Percentiles rank a stretch among this genome's conserved stretches.
These are phyloP conservation scores for Cotesia vestalis DNA, from an alignment of 1,140 invertebrate genomes.

Conservation along the genomic window DNA sequence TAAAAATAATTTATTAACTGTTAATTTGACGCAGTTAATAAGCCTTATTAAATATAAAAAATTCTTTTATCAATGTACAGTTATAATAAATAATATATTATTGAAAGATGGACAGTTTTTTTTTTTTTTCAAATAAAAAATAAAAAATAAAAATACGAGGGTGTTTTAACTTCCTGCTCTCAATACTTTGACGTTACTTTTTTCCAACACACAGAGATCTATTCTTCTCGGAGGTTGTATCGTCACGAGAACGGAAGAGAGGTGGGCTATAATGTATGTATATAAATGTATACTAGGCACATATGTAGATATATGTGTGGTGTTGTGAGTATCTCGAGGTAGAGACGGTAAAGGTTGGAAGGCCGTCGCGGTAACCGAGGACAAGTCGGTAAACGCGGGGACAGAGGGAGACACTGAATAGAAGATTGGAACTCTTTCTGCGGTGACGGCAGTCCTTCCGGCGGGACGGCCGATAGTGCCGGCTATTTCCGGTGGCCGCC, in stretches of 20 bases:
- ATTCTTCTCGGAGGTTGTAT: slow-evolving; percentile 54
- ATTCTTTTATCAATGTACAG: neutral
- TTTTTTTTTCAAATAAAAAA: slow-evolving; percentile 1
- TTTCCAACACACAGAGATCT: slow-evolving; percentile 38
- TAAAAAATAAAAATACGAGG: slow-evolving; percentile 7
- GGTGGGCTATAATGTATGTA: slow-evolving; percentile 31
- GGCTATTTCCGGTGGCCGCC: slow-evolving; percentile 65
- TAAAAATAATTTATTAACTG: too few relatives aligned
- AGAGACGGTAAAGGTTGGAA: slow-evolving; percentile 14
- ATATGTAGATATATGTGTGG: neutral
- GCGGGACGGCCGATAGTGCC: slow-evolving; percentile 62
- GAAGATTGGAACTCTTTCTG: slow-evolving; percentile 66
- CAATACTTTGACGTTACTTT: slow-evolving; percentile 13
- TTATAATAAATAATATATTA: neutral
- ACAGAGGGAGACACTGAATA: slow-evolving; percentile 54
- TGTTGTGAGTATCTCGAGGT: slow-evolving; percentile 8
- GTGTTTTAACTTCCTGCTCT: slow-evolving; percentile 11
- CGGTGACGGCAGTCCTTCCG: slow-evolving; percentile 61
- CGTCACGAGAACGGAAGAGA: slow-evolving; percentile 41
- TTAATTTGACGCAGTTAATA: too few relatives aligned
- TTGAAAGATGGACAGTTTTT: neutral
- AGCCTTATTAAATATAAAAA: too few relatives aligned
- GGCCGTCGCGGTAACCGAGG: slow-evolving; percentile 24
- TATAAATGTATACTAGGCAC: slow-evolving; percentile 3
- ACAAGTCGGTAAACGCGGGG: slow-evolving; percentile 24